Conservation (phyloP, 2,888 invertebrate species). For the Phengaris arion region DNA sequence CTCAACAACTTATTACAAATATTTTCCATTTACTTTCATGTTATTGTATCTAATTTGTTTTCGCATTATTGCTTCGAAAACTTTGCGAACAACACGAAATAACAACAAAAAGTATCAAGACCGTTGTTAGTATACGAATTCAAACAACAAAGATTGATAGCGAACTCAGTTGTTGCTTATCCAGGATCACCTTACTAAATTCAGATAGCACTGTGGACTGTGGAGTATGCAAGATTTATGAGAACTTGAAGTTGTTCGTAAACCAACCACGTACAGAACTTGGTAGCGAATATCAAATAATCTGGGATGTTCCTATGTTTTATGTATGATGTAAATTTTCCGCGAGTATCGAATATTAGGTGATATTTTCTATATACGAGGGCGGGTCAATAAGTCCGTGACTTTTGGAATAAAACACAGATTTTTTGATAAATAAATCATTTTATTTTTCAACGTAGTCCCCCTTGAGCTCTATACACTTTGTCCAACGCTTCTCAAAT, state of each 20-base stretch:
- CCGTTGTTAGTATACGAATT: not conserved
- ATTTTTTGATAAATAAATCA: too few species aligned
- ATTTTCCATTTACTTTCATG: not conserved
- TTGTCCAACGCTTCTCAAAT: too few species aligned
- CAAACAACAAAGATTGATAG: conserved; percentile 28
- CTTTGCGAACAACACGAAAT: not conserved
- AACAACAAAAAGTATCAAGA: conserved; percentile 15
- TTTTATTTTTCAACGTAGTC: too few species aligned
- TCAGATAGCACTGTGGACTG: conserved; percentile 37
- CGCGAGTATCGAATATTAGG: conserved; percentile 11
- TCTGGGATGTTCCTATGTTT: conserved; percentile 25
- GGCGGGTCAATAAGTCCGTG: too few species aligned
- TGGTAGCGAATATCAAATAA: conserved; percentile 31
- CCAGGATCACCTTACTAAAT: conserved; percentile 39
- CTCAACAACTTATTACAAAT: not conserved
- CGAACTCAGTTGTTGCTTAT: conserved; percentile 31
- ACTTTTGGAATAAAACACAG: too few species aligned
- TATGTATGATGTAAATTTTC: conserved; percentile 27
- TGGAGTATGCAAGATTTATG: conserved; percentile 40
- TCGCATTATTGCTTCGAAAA: not conserved
- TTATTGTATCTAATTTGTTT: not conserved
- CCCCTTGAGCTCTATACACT: too few species aligned
- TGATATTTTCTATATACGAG: conserved; percentile 8
- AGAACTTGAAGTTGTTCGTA: conserved; percentile 34
- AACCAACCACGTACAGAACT: conserved; percentile 34